Percentiles rank a stretch among this genome's conserved stretches.
phyloP scores from a whole-genome alignment of 2,113 vertebrate genomes.

The Misgurnus mizolepis region DNA sequence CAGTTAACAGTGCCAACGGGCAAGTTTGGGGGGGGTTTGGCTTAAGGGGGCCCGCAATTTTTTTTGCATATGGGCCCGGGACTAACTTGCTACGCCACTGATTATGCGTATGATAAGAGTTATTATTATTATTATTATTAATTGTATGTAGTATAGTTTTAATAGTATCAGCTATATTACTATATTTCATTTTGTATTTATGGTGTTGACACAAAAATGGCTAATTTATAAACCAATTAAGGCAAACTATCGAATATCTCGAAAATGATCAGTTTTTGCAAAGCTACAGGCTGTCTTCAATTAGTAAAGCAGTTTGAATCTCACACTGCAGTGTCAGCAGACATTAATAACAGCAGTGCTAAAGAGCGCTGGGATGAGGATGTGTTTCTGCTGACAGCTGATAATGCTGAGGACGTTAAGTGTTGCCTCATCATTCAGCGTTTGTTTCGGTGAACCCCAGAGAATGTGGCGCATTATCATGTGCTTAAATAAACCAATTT shows the following conservation, averaged over 20 bases:
- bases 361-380: background rate
- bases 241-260: slow-evolving; percentile 14
- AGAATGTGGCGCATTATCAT: slow-evolving; percentile 8
- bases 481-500: background rate
- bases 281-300: slow-evolving; percentile 8
- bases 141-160: too few species aligned
- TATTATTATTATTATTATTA: too few species aligned
- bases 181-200: too few species aligned
- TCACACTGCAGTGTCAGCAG: slow-evolving; percentile 29
- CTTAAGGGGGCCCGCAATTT: too few species aligned
- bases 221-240: background rate
- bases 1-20: too few species aligned
- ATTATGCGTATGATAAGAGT: too few species aligned
- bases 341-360: slow-evolving; percentile 33
- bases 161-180: too few species aligned
- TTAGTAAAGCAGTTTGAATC: slow-evolving; percentile 36
- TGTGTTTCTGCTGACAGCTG: slow-evolving; percentile 27
- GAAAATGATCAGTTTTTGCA: background rate
- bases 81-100: too few species aligned
- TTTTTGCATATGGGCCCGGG: too few species aligned
- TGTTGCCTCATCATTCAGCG: background rate
- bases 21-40: too few species aligned
- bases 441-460: background rate
- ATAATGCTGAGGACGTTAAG: background rate
- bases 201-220: background rate